Evolutionary conservation across 2,797 vertebrate species (phyloP).

Genomic region (Poecilia picta): DNA sequence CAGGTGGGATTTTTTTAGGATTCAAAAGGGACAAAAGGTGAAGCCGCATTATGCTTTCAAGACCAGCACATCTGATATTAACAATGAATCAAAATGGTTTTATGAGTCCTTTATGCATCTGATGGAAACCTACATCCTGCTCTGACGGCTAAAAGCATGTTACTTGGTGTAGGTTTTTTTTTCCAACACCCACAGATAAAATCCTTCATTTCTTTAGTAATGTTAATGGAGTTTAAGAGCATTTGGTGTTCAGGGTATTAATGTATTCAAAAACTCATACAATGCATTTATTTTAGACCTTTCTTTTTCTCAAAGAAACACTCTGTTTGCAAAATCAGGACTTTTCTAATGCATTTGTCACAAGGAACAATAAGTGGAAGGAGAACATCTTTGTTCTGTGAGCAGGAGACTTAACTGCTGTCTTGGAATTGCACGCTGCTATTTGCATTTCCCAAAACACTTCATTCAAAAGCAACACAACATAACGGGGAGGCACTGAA

Average conservation of each 20-base stretch:
- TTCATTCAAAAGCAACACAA: background rate
- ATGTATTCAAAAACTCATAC: background rate
- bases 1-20: background rate
- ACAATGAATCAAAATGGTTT: slow-evolving; percentile 6
- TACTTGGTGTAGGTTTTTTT: background rate
- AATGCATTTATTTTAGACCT: background rate
- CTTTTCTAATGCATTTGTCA: background rate
- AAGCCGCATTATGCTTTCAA: slow-evolving; percentile 18
- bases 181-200: slow-evolving; percentile 11
- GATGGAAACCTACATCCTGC: slow-evolving; percentile 22
- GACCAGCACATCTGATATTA: slow-evolving; percentile 9
- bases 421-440: background rate
- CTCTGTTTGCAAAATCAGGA: background rate
- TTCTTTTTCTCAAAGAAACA: background rate
- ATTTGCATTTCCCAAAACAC: background rate
- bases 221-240: background rate
- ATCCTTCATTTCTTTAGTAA: slow-evolving; percentile 1
- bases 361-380: background rate
- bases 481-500: background rate
- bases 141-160: slow-evolving; percentile 17
- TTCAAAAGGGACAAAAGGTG: slow-evolving; percentile 29
- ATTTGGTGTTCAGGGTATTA: background rate
- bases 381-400: background rate
- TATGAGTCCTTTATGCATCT: slow-evolving; percentile 13
- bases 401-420: background rate